Base-by-base conservation (phyloP, 2,888 invertebrate species). In the Aphrophora alni region DNA sequence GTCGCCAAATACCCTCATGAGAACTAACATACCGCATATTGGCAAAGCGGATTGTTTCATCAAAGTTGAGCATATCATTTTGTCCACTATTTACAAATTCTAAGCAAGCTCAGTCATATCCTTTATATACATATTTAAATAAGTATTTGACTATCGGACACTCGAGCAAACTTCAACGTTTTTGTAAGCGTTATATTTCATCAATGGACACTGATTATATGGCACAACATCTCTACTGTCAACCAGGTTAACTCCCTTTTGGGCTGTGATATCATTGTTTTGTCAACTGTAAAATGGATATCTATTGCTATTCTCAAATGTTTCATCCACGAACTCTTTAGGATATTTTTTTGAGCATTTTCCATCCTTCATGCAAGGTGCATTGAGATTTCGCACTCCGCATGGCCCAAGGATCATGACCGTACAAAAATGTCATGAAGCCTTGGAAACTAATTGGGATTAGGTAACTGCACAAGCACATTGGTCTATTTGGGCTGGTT, bases 51-150 rank as follows among this genome's bases (percentile, higher is more conserved):
- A 71, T 33, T 10, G 33, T 76, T 70, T 72, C 33, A 38, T 76
- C 69, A 27, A 26, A 68, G 21, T 76, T 38, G 14, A 27, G 7
- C 8, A 33, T 38, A 68, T 71, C 27, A 51, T 75, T 51, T 14
- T 38, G 44, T 24, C 33, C 74, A 69, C 24, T 21, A 21, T 8
- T 33, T 33, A 28, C n/a, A 28, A 3, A 79, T 17, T 38, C n/a
- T 4, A 68, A 69, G 14, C 27, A 74, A 73, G 27, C 77, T 0
- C 33, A 68, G 33, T 83, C 82, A 26, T 83, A 78, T 0, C 81
- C 77, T 69, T 83, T 83, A n/a, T 81, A 80, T 0, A 82, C 80
- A 28, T 80, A 82, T n/a, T 82, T 82, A 27, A 74, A 73, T 21
- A 83, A 26, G n/a, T 83, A 83, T 59, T 81, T 82, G 0, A 82